Evolutionary conservation across 2,888 invertebrate species (phyloP), one percentile per base, ranked within the genome.

Genomic region (Cancer borealis): DNA sequence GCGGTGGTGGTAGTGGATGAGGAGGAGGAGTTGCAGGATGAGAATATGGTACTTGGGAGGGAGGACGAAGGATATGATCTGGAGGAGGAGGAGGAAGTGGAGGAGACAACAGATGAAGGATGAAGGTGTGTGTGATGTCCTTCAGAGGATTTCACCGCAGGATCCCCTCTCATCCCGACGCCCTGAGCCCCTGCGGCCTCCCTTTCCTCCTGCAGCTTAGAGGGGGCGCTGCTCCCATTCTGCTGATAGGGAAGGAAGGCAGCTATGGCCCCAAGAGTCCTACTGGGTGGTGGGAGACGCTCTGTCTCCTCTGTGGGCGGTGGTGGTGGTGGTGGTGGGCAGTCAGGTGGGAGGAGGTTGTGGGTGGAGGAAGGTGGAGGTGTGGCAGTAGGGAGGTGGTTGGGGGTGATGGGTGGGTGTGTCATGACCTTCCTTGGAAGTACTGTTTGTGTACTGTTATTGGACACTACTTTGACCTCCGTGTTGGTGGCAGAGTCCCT

Each of bases 401-500:
- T 14, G 17, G 21, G 21, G 60, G 21, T 66, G 0, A 17, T 4
- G 21, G 84, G 39, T 39, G 84, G 39, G 17, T 39, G 92, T 49
- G 12, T 60, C 3, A 88, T 45, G 8, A 88, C 45, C n/a, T 60
- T 47, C 60, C 30, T 89, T n/a, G 94, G 88, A 46, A 92, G 84
- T 10, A 92, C 47, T 6, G 94, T 94, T 84, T 94, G 94, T 10
- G 94, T 94, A 88, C 94, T 94, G 6, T 90, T 94, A 47, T 94
- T 92, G n/a, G 94, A 94, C 92, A 92, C 39, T 46, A 45, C 88
- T 93, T 94, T 94, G 2, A 46, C 30, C n/a, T 94, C 94, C 2
- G 94, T 94, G 90, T 94, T 94, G 21, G 94, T 94, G 26, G 94
- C 66, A 12, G 92, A 92, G 84, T 94, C 94, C 4, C 49, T 92